Conservation (phyloP, 2,797 vertebrate species). For the Pseudochromis fuscus region DNA sequence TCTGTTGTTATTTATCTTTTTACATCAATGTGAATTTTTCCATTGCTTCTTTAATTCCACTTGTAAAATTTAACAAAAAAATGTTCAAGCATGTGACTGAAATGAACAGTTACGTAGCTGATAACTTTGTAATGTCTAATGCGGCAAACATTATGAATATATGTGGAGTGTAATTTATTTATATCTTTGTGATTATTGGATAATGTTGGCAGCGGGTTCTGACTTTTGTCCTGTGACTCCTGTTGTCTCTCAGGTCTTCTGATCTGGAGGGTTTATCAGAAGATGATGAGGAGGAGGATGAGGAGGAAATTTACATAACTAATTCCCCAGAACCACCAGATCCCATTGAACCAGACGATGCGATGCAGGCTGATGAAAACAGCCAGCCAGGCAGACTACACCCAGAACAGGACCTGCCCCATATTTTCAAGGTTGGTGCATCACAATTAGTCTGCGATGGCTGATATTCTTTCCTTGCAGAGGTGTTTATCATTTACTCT, state of each 20-base stretch:
- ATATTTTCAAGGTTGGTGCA: constrained; percentile 73
- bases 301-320: constrained; percentile 27
- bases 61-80: no score
- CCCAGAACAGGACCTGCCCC: constrained; percentile 70
- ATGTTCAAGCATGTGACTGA: no score
- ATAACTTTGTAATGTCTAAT: no score
- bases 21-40: no score
- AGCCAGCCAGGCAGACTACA: constrained; percentile 62
- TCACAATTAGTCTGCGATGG: not conserved
- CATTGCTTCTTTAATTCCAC: no score
- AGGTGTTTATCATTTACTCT: not conserved
- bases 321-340: constrained; percentile 78
- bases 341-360: constrained; percentile 53
- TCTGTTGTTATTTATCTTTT: no score
- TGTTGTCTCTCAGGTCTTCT: constrained; percentile 38
- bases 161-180: no score
- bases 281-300: constrained; percentile 2
- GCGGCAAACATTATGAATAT: no score
- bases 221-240: not conserved
- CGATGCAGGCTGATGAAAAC: constrained; percentile 41
- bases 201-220: not conserved
- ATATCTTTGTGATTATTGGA: not conserved
- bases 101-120: no score
- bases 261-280: constrained; percentile 26
- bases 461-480: not conserved